Conservation (phyloP, 2,888 invertebrate genomes). For the Nemapogon koenigi region DNA sequence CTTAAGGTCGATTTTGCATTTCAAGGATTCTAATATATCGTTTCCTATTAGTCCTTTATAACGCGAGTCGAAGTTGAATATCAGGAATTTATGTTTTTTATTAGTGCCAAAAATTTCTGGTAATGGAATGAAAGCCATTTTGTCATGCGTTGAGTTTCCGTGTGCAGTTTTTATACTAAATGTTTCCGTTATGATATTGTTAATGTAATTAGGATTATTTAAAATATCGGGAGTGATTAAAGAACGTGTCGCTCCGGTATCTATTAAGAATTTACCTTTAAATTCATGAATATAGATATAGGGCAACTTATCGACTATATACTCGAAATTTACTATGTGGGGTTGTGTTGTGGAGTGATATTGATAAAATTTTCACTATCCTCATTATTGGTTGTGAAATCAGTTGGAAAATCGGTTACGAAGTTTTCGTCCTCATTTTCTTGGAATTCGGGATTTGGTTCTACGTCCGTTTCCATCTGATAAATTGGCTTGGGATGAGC, state of each 20-base stretch:
- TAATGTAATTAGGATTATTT: not conserved
- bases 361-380: too few relatives aligned
- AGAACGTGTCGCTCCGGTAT: conserved; percentile 8
- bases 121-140: not conserved
- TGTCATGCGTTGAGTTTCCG: not conserved
- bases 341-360: not conserved
- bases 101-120: conserved; percentile 5
- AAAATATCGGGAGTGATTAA: not conserved
- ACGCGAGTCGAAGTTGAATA: conserved; percentile 11
- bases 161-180: conserved; percentile 2
- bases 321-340: not conserved
- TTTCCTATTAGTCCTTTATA: conserved; percentile 11
- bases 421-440: too few relatives aligned
- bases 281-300: conserved; percentile 2
- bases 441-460: too few relatives aligned
- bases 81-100: conserved; percentile 10
- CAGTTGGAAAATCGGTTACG: too few relatives aligned
- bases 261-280: conserved; percentile 9
- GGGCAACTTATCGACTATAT: not conserved
- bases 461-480: too few relatives aligned
- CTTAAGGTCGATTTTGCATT: conserved; percentile 4
- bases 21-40: conserved; percentile 10
- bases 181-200: not conserved
- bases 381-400: too few relatives aligned
- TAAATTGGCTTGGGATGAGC: too few relatives aligned